These are phyloP conservation scores for Eurypyga helias DNA, from an alignment of 2,113 vertebrate genomes.

Conservation along the genomic window DNA sequence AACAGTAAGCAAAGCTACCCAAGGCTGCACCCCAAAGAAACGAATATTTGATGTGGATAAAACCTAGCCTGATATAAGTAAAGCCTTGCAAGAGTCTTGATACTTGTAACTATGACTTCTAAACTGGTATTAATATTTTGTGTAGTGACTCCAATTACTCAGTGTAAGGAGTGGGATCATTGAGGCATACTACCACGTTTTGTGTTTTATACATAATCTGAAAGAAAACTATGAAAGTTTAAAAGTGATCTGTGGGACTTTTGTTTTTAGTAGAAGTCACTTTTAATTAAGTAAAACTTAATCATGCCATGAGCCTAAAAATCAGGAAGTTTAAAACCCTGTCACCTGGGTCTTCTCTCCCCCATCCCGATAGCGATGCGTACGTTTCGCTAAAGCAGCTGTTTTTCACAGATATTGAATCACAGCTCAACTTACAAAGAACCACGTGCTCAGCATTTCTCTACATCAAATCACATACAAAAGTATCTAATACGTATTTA, in stretches of 20 bases:
- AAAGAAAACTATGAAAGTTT: background rate
- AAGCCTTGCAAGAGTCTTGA: background rate
- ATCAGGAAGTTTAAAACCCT: background rate
- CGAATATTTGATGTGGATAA: background rate
- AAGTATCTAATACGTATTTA: background rate
- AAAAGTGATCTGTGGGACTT: background rate
- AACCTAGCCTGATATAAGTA: background rate
- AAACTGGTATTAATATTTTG: background rate
- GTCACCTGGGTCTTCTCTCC: background rate
- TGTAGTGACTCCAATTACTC: background rate
- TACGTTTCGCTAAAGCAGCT: background rate
- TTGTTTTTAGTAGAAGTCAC: background rate
- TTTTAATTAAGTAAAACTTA: background rate
- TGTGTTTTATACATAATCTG: background rate
- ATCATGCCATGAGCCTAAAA: background rate
- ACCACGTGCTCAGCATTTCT: background rate
- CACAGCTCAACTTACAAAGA: background rate
- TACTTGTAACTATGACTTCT: background rate
- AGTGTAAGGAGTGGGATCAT: background rate
- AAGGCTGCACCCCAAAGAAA: background rate
- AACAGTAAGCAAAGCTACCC: background rate
- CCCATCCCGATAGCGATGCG: rapidly evolving
- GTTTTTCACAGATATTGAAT: background rate
- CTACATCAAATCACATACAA: background rate
- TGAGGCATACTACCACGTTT: background rate